Evolutionary conservation across 2,797 vertebrate genomes (phyloP).

Genomic region (Coracias cyanogaster): DNA sequence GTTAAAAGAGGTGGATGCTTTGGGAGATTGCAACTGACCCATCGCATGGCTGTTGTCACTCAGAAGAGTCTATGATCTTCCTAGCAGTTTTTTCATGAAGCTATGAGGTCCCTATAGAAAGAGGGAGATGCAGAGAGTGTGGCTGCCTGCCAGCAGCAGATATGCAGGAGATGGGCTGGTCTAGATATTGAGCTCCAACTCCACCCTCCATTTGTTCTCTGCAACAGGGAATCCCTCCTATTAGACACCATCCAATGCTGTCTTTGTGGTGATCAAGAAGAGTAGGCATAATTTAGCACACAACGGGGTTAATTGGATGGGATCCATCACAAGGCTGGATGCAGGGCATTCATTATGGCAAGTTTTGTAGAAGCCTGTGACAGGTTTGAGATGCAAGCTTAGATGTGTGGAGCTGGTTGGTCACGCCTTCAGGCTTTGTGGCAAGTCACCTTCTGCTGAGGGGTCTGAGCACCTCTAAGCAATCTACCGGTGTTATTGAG

Average conservation of each 20-base stretch:
- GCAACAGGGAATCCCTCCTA: neutral
- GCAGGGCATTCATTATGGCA: rapidly evolving
- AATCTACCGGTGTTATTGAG: neutral
- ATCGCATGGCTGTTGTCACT: rapidly evolving
- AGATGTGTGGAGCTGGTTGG: neutral
- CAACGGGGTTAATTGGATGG: neutral
- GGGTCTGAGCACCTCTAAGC: neutral
- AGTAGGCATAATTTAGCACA: neutral
- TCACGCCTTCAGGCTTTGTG: neutral
- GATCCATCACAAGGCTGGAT: neutral
- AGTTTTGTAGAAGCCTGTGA: neutral
- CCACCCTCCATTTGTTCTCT: neutral
- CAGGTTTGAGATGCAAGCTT: neutral
- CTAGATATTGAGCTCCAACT: neutral
- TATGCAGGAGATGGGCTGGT: neutral
- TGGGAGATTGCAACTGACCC: neutral
- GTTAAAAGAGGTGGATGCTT: neutral
- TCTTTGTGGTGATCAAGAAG: neutral
- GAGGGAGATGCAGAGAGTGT: neutral
- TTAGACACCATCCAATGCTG: neutral
- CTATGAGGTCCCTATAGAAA: neutral
- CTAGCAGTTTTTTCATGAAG: neutral
- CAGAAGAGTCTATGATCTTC: neutral
- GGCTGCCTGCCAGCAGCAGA: neutral
- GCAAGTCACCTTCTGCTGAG: neutral